Percentiles rank a stretch among this genome's conserved stretches.
phyloP scores from a whole-genome alignment of 2,888 invertebrate species.

The Plebejus melissa region DNA sequence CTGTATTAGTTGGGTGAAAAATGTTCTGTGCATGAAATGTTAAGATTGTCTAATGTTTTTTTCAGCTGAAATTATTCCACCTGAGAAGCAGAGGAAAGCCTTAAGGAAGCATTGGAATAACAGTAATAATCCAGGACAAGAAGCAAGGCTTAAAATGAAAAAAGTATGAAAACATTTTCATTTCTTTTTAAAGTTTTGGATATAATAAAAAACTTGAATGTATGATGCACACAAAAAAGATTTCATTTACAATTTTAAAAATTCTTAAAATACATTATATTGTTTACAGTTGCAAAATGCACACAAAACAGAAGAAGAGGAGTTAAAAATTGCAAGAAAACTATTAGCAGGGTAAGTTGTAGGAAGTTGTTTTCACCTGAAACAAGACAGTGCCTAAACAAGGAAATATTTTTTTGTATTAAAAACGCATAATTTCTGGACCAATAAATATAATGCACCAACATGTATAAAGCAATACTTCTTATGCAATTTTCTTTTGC shows the following conservation, averaged over 20 bases:
- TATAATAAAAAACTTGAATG: too few species aligned
- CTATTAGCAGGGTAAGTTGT: conserved; percentile 56
- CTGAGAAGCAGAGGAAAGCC: conserved; percentile 80
- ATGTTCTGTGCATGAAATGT: neutral
- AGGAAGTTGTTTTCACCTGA: neutral
- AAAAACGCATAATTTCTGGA: too few species aligned
- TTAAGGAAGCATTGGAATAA: conserved; percentile 77
- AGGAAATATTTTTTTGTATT: too few species aligned
- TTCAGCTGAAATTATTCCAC: conserved; percentile 83
- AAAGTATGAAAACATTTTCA: conserved; percentile 44
- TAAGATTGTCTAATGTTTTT: conserved; percentile 38
- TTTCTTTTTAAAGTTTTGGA: too few species aligned
- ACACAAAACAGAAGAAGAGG: conserved; percentile 55
- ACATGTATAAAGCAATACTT: too few species aligned
- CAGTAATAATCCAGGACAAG: conserved; percentile 63
- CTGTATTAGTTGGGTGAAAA: too few species aligned
- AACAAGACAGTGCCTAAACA: too few species aligned
- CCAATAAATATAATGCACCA: too few species aligned
- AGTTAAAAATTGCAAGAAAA: conserved; percentile 59
- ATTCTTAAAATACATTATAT: neutral
- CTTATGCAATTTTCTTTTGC: too few species aligned
- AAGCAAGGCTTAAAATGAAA: conserved; percentile 60
- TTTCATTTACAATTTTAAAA: too few species aligned
- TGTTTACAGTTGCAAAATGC: conserved; percentile 58
- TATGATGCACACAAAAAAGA: too few species aligned